Evolutionary conservation across 2,113 vertebrate species (phyloP).

Genomic region (Apodemus speciosus): DNA sequence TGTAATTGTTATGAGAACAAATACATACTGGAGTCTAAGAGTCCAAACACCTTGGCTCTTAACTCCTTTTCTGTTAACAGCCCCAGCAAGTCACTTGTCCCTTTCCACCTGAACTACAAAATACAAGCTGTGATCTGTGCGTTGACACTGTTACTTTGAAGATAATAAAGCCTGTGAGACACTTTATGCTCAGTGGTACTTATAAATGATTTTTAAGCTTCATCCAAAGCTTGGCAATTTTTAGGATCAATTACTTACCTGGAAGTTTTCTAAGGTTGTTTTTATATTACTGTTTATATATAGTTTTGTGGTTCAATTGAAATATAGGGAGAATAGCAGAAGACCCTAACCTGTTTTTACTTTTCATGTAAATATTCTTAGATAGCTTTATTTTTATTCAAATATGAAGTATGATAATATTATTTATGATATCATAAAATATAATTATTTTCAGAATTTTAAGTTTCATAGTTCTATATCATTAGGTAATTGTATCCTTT

Average conservation of each 20-base stretch:
- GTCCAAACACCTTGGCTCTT: neutral
- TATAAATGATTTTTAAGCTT: constrained; percentile 17
- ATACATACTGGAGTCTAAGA: constrained; percentile 10
- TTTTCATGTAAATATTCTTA: constrained; percentile 1
- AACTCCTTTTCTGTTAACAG: constrained; percentile 17
- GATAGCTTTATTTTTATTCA: constrained; percentile 14
- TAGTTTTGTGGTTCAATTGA: neutral
- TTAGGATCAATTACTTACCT: constrained; percentile 29
- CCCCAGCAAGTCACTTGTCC: constrained; percentile 6
- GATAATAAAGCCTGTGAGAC: neutral
- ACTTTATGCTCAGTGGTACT: constrained; percentile 4
- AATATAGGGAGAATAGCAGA: neutral
- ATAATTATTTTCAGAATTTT: constrained; percentile 2
- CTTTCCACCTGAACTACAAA: neutral
- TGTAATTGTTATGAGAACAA: neutral
- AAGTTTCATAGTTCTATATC: constrained; percentile 1
- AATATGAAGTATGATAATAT: neutral
- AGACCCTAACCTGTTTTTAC: constrained; percentile 14
- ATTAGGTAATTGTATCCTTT: constrained; percentile 18
- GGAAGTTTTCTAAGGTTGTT: neutral
- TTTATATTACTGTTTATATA: neutral
- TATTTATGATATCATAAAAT: constrained; percentile 46
- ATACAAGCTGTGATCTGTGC: neutral
- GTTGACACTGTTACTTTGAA: constrained; percentile 33
- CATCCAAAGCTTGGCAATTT: neutral